Percentiles rank a stretch among this genome's conserved stretches.
These are phyloP conservation scores for Bhutanitis thaidina DNA, from an alignment of 2,888 invertebrate genomes.

Conservation along the genomic window DNA sequence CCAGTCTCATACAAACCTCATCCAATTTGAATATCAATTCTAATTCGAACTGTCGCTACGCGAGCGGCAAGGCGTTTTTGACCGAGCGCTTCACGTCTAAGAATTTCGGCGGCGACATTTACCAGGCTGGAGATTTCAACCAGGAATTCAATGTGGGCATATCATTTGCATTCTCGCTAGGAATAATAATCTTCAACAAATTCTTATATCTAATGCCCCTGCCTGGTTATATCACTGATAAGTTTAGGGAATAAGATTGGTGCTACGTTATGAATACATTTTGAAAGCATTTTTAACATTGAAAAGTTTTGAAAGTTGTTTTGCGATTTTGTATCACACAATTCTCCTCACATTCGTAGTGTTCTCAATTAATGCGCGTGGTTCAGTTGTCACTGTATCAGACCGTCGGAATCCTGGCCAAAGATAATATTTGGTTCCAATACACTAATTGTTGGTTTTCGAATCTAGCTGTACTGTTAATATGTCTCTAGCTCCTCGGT, in stretches of 20 bases:
- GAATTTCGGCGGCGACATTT: slow-evolving; percentile 75
- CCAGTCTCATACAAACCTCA: slow-evolving; percentile 76
- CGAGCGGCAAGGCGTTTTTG: slow-evolving; percentile 85
- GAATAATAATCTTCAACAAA: slow-evolving; percentile 90
- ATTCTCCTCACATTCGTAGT: no score
- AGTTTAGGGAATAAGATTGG: slow-evolving; percentile 84
- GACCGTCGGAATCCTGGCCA: no score
- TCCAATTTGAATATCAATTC: slow-evolving; percentile 69
- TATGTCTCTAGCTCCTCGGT: no score
- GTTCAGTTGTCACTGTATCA: no score
- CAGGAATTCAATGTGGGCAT: slow-evolving; percentile 89
- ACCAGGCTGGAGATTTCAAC: slow-evolving; percentile 81
- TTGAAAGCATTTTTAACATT: no score
- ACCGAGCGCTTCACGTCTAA: slow-evolving; percentile 84
- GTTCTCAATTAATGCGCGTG: no score
- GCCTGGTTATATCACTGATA: slow-evolving; percentile 90
- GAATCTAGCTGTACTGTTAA: no score
- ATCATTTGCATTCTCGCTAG: slow-evolving; percentile 90
- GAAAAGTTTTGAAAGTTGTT: no score
- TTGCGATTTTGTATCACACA: no score
- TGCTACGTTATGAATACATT: neutral
- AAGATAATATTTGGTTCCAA: no score
- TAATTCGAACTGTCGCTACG: slow-evolving; percentile 82
- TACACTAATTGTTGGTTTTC: no score
- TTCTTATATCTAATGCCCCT: slow-evolving; percentile 91